These are phyloP conservation scores for Sitta carolinensis DNA, from an alignment of 2,797 vertebrate genomes.

Conservation along the genomic window DNA sequence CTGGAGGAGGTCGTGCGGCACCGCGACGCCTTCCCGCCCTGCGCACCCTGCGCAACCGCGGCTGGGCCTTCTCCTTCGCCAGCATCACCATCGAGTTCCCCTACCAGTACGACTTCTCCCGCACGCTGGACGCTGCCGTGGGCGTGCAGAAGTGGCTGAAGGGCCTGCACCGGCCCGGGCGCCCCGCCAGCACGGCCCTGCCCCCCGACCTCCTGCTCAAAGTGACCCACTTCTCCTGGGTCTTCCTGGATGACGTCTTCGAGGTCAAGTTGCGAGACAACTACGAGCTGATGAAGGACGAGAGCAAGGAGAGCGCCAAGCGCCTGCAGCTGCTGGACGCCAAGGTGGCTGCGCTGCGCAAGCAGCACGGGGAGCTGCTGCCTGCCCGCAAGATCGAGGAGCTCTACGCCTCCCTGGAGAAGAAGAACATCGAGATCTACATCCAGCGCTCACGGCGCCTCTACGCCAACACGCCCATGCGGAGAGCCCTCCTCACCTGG, in stretches of 20 bases:
- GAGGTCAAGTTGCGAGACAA: constrained; percentile 98
- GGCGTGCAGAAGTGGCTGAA: constrained; percentile 96
- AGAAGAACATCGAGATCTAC: constrained; percentile 98
- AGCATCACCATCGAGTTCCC: constrained; percentile 89
- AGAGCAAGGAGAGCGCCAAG: constrained; percentile 96
- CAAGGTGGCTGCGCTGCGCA: constrained; percentile 93
- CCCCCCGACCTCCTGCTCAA: constrained; percentile 90
- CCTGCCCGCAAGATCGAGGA: constrained; percentile 98
- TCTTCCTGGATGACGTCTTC: constrained; percentile 93
- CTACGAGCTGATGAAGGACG: constrained; percentile 98
- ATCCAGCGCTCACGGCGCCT: constrained; percentile 95
- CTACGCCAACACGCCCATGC: constrained; percentile 95
- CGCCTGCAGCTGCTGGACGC: constrained; percentile 91
- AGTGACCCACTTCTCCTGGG: constrained; percentile 90
- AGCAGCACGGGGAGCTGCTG: constrained; percentile 94
- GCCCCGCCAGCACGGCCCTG: constrained; percentile 42
- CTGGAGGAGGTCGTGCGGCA: constrained; percentile 86
- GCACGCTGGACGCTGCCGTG: constrained; percentile 89
- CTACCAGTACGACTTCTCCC: constrained; percentile 96
- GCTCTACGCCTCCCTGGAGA: constrained; percentile 94
- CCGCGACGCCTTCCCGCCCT: constrained; percentile 84
- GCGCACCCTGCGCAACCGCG: constrained; percentile 80
- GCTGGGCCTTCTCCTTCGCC: constrained; percentile 88
- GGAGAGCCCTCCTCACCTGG: constrained; percentile 95
- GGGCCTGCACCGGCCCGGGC: constrained; percentile 79